These are phyloP conservation scores for Mionectes macconnelli DNA, from an alignment of 2,113 vertebrate genomes.

Conservation along the genomic window DNA sequence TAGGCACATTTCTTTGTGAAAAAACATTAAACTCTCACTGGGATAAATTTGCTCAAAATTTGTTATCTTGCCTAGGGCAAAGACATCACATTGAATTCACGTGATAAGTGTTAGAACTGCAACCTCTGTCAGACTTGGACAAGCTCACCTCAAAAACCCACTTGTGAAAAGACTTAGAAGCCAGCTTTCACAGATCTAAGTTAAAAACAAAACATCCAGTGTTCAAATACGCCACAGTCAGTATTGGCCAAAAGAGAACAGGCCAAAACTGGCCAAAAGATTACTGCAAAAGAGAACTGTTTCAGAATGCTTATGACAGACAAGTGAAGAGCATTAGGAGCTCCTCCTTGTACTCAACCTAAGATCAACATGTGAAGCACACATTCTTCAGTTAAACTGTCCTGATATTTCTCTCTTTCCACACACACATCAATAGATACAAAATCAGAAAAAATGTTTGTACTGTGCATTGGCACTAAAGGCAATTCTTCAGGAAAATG, in stretches of 20 bases:
- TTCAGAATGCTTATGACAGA: neutral
- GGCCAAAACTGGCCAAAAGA: too few relatives aligned
- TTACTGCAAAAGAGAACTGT: neutral
- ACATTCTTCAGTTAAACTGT: fast-evolving
- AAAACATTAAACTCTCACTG: neutral
- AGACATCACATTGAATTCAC: neutral
- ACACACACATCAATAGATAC: fast-evolving
- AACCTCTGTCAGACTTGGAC: neutral
- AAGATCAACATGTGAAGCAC: fast-evolving
- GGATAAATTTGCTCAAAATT: conserved; percentile 15
- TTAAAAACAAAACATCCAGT: neutral
- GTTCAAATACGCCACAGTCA: neutral
- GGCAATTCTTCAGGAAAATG: neutral
- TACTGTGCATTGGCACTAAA: neutral
- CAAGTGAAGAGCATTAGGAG: neutral
- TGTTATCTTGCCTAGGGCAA: neutral
- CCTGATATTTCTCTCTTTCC: neutral
- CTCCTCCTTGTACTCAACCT: neutral
- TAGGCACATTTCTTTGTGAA: neutral
- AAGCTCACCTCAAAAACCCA: neutral
- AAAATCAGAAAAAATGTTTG: neutral
- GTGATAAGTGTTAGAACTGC: neutral
- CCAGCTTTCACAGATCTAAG: neutral
- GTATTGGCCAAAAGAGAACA: too few relatives aligned
- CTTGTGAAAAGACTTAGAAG: neutral